Percentiles rank a stretch among this genome's conserved stretches.
Conservation (phyloP, 2,797 vertebrate species). For the Antrozous pallidus region DNA sequence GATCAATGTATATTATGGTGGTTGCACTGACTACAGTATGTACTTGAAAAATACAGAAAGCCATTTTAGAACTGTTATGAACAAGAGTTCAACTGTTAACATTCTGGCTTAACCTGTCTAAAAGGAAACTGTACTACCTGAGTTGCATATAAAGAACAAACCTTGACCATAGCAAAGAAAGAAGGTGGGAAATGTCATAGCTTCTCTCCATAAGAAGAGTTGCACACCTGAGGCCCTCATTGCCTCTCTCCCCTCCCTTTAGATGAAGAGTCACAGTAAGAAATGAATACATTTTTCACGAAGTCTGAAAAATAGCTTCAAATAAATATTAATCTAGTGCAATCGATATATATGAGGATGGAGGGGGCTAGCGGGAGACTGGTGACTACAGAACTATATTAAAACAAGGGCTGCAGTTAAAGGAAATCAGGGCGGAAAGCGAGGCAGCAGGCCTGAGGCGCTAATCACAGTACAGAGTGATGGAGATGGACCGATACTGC, state of each 20-base stretch:
- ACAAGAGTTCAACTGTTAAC: slow-evolving; percentile 53
- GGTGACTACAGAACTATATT: slow-evolving; percentile 74
- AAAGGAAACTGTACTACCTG: slow-evolving; percentile 67
- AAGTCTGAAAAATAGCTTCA: slow-evolving; percentile 76
- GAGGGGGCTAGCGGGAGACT: slow-evolving; percentile 53
- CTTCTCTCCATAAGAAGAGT: slow-evolving; percentile 69
- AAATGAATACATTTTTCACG: slow-evolving; percentile 77
- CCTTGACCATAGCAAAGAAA: slow-evolving; percentile 68
- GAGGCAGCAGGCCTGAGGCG: slow-evolving; percentile 79
- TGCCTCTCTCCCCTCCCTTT: neutral
- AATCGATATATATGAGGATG: slow-evolving; percentile 72
- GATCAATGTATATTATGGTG: slow-evolving; percentile 57
- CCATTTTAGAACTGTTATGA: slow-evolving; percentile 22
- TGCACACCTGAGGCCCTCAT: slow-evolving; percentile 61
- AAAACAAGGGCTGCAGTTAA: slow-evolving; percentile 79
- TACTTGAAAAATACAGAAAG: slow-evolving; percentile 43
- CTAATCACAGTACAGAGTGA: slow-evolving; percentile 83
- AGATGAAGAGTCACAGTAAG: slow-evolving; percentile 65
- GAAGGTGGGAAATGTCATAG: slow-evolving; percentile 65
- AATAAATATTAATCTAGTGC: slow-evolving; percentile 77
- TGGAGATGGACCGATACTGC: slow-evolving; percentile 84
- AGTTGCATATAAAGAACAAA: slow-evolving; percentile 63
- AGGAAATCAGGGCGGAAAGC: slow-evolving; percentile 77
- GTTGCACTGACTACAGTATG: neutral
- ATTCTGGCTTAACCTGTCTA: slow-evolving; percentile 41